Conservation (phyloP, 2,888 invertebrate genomes). For the Thalpophila matura region DNA sequence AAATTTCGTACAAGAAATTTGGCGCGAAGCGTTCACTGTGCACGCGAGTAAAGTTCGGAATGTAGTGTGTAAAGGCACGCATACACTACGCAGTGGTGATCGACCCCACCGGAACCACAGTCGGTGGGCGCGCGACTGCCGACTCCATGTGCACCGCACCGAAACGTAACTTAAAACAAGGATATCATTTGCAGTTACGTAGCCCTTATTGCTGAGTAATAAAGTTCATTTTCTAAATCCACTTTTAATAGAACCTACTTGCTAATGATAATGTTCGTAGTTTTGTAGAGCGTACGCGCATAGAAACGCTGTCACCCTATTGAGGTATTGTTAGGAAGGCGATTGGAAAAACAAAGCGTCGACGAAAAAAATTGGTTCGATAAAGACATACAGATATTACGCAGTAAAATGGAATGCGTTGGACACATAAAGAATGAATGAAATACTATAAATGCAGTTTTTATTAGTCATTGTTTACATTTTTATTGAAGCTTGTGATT, state of each 20-base stretch:
- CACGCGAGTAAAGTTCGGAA: slow-evolving; percentile 76
- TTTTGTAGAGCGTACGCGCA: slow-evolving; percentile 87
- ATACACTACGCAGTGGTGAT: slow-evolving; percentile 83
- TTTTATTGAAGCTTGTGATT: slow-evolving; percentile 39
- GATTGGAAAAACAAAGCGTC: slow-evolving; percentile 78
- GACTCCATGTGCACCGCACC: slow-evolving; percentile 88
- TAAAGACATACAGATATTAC: slow-evolving; percentile 77
- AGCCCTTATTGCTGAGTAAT: slow-evolving; percentile 35
- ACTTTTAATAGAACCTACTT: slow-evolving; percentile 54
- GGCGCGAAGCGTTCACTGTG: slow-evolving; percentile 78
- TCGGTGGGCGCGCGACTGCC: slow-evolving; percentile 88
- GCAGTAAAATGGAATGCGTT: slow-evolving; percentile 68
- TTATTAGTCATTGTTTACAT: slow-evolving; percentile 55
- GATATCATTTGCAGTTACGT: slow-evolving; percentile 60
- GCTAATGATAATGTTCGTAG: slow-evolving; percentile 81
- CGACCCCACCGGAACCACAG: slow-evolving; percentile 91
- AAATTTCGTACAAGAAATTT: slow-evolving; percentile 67
- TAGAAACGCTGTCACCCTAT: slow-evolving; percentile 83
- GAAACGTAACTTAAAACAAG: slow-evolving; percentile 81
- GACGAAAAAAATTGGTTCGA: slow-evolving; percentile 72
- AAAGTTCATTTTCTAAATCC: slow-evolving; percentile 60
- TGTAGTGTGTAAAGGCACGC: slow-evolving; percentile 80
- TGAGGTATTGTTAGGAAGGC: slow-evolving; percentile 80
- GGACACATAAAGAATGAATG: slow-evolving; percentile 64
- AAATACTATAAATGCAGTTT: slow-evolving; percentile 44